Percentiles rank a stretch among this genome's conserved stretches.
Evolutionary conservation across 2,888 invertebrate genomes (phyloP).

Genomic region (Electrophaes corylata): DNA sequence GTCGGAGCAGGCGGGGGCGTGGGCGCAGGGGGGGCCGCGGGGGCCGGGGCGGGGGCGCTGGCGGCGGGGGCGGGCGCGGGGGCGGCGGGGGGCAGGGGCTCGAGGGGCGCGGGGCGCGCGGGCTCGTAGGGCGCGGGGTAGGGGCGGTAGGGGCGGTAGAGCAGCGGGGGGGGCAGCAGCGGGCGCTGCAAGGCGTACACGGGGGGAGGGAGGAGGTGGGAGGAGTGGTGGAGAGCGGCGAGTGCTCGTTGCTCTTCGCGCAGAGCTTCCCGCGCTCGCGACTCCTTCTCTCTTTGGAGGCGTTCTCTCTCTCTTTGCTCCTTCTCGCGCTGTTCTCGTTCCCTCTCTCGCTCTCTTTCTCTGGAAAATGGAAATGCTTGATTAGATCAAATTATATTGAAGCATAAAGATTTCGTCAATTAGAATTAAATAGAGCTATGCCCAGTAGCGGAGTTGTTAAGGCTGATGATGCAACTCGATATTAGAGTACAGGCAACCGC

Average conservation of each 20-base stretch:
- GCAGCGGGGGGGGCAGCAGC: slow-evolving; percentile 63
- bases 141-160: slow-evolving; percentile 67
- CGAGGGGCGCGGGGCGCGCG: slow-evolving; percentile 39
- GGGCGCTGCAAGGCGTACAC: slow-evolving; percentile 55
- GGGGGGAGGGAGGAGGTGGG: slow-evolving; percentile 55
- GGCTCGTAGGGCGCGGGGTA: slow-evolving; percentile 50
- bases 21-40: slow-evolving; percentile 34
- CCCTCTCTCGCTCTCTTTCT: slow-evolving; percentile 67
- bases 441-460: no score
- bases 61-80: slow-evolving; percentile 44
- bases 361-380: slow-evolving; percentile 38
- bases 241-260: slow-evolving; percentile 48
- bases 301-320: slow-evolving; percentile 61
- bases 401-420: no score
- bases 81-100: slow-evolving; percentile 61
- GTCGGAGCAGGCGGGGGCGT: slow-evolving; percentile 38
- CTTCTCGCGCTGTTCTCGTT: slow-evolving; percentile 70
- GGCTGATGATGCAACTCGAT: no score
- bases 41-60: slow-evolving; percentile 29
- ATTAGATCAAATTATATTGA: not conserved
- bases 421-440: no score
- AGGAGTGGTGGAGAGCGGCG: slow-evolving; percentile 43
- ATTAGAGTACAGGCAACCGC: no score
- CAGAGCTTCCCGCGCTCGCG: slow-evolving; percentile 56
- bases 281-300: slow-evolving; percentile 68